Conservation (phyloP, 1,140 invertebrate species). For the Kradibia gibbosae region DNA sequence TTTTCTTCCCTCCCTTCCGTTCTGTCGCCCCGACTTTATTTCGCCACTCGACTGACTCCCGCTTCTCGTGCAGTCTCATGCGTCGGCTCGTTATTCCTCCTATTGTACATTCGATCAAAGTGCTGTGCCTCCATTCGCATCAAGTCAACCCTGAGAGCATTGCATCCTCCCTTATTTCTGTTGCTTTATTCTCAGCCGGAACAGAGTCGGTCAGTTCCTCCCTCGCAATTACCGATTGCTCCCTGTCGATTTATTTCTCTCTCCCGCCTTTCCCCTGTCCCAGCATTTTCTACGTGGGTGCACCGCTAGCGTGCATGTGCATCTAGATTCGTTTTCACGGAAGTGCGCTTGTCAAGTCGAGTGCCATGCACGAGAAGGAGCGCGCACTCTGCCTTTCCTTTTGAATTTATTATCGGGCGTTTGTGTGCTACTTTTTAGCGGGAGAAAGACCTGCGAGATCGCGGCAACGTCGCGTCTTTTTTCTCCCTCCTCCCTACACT, state of each 20-base stretch:
- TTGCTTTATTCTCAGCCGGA: too few relatives aligned
- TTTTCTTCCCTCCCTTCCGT: not conserved
- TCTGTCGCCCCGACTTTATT: not conserved
- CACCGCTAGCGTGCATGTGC: too few relatives aligned
- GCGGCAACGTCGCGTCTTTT: constrained; percentile 35
- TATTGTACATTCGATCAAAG: not conserved
- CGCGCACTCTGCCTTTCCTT: not conserved
- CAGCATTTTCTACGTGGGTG: too few relatives aligned
- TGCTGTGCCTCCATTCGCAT: not conserved
- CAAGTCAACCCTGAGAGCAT: not conserved
- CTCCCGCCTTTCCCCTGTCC: not conserved
- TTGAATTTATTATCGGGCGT: not conserved
- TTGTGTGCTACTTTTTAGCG: constrained; percentile 46
- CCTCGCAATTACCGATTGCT: too few relatives aligned
- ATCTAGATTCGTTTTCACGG: too few relatives aligned
- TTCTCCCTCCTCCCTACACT: not conserved
- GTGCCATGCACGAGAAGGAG: too few relatives aligned
- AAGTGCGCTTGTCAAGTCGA: too few relatives aligned
- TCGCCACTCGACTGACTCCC: not conserved
- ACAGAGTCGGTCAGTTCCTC: too few relatives aligned
- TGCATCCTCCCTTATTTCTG: not conserved
- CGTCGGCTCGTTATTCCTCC: not conserved
- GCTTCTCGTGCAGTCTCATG: not conserved
- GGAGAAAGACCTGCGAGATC: constrained; percentile 10
- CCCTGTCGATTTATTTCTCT: too few relatives aligned